These are phyloP conservation scores for Phainopepla nitens DNA, from an alignment of 2,113 vertebrate genomes.

Conservation along the genomic window DNA sequence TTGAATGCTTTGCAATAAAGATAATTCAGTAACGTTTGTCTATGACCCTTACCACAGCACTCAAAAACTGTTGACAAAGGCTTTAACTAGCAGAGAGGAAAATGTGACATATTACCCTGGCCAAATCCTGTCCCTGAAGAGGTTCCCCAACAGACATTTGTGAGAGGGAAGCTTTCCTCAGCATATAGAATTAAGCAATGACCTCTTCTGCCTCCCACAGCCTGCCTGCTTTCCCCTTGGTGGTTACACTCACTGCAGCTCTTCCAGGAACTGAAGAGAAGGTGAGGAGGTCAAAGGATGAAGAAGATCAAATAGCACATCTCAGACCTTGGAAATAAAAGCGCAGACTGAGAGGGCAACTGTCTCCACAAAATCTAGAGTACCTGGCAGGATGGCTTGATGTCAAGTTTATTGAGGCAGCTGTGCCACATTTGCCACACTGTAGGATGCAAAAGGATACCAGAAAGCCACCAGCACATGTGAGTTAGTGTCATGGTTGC, in stretches of 20 bases:
- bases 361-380: neutral
- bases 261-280: neutral
- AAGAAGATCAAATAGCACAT: neutral
- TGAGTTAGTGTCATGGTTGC: neutral
- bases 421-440: neutral
- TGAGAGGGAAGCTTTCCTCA: neutral
- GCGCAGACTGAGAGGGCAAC: neutral
- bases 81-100: neutral
- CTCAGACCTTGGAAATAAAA: neutral
- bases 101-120: neutral
- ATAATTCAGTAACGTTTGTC: neutral
- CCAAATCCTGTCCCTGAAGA: neutral
- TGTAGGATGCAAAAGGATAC: neutral
- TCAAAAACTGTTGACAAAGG: neutral
- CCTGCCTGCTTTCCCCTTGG: neutral
- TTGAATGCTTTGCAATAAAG: neutral
- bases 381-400: neutral
- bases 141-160: neutral
- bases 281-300: neutral
- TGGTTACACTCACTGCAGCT: neutral
- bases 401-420: neutral
- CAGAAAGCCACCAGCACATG: neutral
- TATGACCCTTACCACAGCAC: neutral
- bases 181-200: neutral
- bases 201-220: neutral